Evolutionary conservation across 2,797 vertebrate species (phyloP).

Genomic region (Pangasius mekongensis): DNA sequence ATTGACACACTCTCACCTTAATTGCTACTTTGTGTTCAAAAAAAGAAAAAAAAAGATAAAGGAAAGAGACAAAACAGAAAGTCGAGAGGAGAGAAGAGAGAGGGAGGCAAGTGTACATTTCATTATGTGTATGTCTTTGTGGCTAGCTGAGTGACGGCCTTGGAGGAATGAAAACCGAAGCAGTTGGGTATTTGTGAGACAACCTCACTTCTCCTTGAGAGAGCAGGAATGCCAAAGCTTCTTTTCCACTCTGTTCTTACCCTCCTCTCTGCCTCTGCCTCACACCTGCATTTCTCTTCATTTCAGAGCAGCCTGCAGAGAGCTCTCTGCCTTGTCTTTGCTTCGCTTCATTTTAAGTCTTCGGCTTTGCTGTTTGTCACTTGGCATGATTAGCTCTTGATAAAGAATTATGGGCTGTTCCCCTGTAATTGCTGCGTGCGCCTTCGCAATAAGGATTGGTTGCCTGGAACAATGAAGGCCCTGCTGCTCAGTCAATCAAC

Average conservation of each 20-base stretch:
- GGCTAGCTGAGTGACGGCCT: conserved; percentile 54
- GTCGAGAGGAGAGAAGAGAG: conserved; percentile 11
- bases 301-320: conserved; percentile 20
- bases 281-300: conserved; percentile 28
- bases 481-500: conserved; percentile 44
- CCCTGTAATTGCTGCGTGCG: conserved; percentile 55
- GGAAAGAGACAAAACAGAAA: conserved; percentile 17
- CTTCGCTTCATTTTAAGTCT: conserved; percentile 45
- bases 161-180: conserved; percentile 55
- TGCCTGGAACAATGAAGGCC: conserved; percentile 59
- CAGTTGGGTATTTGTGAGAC: conserved; percentile 49
- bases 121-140: conserved; percentile 47
- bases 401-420: conserved; percentile 59
- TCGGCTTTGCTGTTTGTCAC: conserved; percentile 51
- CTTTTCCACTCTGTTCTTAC: not conserved
- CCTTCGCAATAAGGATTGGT: conserved; percentile 50
- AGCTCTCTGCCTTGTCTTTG: conserved; percentile 34
- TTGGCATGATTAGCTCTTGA: conserved; percentile 52
- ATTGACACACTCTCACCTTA: conserved; percentile 53
- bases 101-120: conserved; percentile 35
- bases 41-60: conserved; percentile 2
- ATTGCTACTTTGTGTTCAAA: conserved; percentile 54
- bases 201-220: conserved; percentile 55
- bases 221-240: conserved; percentile 41
- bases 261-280: conserved; percentile 16